A percentile compares a stretch with the other conserved stretches of the same genome.
These are phyloP conservation scores for Maniola jurtina DNA, from an alignment of 1,140 invertebrate genomes.

Conservation along the genomic window DNA sequence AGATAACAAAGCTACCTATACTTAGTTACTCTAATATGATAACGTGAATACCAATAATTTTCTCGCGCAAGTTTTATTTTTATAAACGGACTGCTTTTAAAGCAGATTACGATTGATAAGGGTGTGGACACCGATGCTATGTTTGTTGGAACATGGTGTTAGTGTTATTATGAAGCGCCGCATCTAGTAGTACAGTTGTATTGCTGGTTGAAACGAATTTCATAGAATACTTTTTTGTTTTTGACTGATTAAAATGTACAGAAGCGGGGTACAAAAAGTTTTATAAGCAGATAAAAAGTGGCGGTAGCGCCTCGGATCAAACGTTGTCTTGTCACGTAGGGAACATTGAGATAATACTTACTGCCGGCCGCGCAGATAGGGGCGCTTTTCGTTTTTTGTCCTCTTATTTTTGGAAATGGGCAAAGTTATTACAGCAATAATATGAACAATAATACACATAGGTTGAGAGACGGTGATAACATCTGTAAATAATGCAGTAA, in stretches of 20 bases:
- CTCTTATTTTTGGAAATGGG: constrained; percentile 61
- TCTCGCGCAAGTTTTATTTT: no score
- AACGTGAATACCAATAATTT: no score
- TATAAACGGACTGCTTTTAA: no score
- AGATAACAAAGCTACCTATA: no score
- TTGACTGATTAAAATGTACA: constrained; percentile 74
- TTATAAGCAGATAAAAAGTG: constrained; percentile 61
- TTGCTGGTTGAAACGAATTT: constrained; percentile 48
- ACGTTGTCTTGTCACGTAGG: constrained; percentile 64
- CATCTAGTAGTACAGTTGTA: no score
- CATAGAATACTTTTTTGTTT: constrained; percentile 57
- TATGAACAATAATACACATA: constrained; percentile 41
- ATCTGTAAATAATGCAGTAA: not conserved
- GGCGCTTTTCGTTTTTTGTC: constrained; percentile 68
- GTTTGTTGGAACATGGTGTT: no score
- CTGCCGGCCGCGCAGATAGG: constrained; percentile 54
- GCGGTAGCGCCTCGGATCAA: constrained; percentile 67
- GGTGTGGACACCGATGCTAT: no score
- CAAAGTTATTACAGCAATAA: constrained; percentile 59
- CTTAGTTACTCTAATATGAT: no score
- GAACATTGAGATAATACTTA: constrained; percentile 65
- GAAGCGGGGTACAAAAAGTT: constrained; percentile 61
- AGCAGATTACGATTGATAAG: no score
- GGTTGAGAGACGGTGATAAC: not conserved
- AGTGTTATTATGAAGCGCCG: no score